These are phyloP conservation scores for Scrobipalpa costella DNA, from an alignment of 2,888 invertebrate species.

Conservation along the genomic window DNA sequence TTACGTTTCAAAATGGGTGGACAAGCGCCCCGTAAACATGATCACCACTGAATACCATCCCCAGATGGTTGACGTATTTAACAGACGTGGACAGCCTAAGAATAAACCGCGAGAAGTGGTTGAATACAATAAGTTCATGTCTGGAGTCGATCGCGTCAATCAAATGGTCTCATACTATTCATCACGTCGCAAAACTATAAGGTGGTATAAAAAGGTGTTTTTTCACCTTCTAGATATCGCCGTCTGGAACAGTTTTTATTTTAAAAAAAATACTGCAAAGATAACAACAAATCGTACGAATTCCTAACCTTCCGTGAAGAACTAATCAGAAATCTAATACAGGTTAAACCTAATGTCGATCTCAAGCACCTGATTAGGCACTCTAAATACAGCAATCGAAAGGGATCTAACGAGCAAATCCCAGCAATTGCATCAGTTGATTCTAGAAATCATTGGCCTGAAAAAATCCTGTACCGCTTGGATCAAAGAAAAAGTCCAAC, in stretches of 20 bases:
- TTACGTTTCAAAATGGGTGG: slow-evolving; percentile 30
- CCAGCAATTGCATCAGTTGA: too few species aligned
- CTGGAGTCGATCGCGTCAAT: slow-evolving; percentile 32
- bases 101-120: slow-evolving; percentile 31
- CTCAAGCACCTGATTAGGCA: background rate
- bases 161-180: slow-evolving; percentile 35
- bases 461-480: too few species aligned
- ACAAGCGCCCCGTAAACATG: slow-evolving; percentile 30
- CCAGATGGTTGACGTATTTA: slow-evolving; percentile 17
- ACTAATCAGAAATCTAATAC: slow-evolving; percentile 8
- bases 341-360: background rate
- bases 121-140: slow-evolving; percentile 32
- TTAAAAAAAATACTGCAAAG: slow-evolving; percentile 12
- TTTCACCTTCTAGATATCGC: slow-evolving; percentile 26
- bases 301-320: slow-evolving; percentile 13
- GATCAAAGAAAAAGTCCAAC: too few species aligned
- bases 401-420: slow-evolving; percentile 9
- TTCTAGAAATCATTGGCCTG: too few species aligned
- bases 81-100: slow-evolving; percentile 23
- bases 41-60: slow-evolving; percentile 29
- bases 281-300: slow-evolving; percentile 17
- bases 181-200: slow-evolving; percentile 28
- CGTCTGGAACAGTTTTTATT: slow-evolving; percentile 26
- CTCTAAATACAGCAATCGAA: slow-evolving; percentile 19
- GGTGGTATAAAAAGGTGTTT: slow-evolving; percentile 32